phyloP scores from a whole-genome alignment of 2,113 vertebrate genomes.

The Prionailurus bengalensis region DNA sequence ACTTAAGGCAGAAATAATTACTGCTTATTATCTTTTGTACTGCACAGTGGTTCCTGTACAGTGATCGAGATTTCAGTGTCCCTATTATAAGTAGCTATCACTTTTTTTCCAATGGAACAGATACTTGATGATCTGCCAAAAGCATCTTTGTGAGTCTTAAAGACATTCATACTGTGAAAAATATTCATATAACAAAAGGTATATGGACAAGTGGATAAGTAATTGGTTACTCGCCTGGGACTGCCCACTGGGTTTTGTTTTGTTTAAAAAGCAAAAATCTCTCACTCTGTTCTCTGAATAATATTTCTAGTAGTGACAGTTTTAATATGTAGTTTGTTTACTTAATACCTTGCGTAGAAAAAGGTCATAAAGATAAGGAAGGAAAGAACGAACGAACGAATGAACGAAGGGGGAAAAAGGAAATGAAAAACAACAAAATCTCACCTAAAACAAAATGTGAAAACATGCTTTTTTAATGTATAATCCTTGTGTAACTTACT shows the following conservation, averaged over 20 bases:
- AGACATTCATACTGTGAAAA: conserved; percentile 82
- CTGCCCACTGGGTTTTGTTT: conserved; percentile 79
- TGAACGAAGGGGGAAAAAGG: neutral
- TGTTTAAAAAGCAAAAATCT: conserved; percentile 76
- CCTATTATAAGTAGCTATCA: conserved; percentile 66
- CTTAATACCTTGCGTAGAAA: conserved; percentile 7
- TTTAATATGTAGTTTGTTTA: conserved; percentile 74
- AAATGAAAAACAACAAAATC: neutral
- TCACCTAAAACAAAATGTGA: neutral
- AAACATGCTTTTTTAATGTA: conserved; percentile 49
- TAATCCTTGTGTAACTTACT: conserved; percentile 53
- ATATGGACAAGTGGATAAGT: conserved; percentile 75
- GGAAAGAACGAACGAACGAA: too few relatives aligned
- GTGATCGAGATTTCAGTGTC: neutral
- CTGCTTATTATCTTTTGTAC: conserved; percentile 50
- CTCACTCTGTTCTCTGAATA: conserved; percentile 76
- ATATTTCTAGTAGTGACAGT: conserved; percentile 49
- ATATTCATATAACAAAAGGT: conserved; percentile 79
- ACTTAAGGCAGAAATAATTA: conserved; percentile 64
- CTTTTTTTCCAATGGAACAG: conserved; percentile 26
- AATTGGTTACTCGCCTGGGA: conserved; percentile 78
- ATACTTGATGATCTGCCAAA: conserved; percentile 72
- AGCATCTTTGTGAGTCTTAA: conserved; percentile 70
- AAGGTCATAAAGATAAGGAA: conserved; percentile 23
- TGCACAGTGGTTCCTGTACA: conserved; percentile 57